phyloP scores from a whole-genome alignment of 2,113 vertebrate species.

The Amphiprion percula region DNA sequence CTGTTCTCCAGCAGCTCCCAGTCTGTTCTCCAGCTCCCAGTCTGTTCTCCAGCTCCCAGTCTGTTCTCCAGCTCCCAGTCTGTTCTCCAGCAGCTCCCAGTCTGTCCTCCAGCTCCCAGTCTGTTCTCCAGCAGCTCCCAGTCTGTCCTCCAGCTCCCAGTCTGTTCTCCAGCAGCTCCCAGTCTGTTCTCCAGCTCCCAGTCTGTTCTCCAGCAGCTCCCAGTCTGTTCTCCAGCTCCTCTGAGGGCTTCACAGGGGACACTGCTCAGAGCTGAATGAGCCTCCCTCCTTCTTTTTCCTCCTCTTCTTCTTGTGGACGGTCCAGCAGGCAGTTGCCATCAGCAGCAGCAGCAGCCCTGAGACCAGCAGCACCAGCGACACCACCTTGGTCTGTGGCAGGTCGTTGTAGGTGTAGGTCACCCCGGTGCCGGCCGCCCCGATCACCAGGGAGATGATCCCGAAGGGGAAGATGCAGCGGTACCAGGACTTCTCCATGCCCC shows the following conservation, averaged over 20 bases:
- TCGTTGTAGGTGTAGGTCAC: slow-evolving; percentile 93
- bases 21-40: no score
- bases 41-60: no score
- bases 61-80: no score
- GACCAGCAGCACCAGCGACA: slow-evolving; percentile 87
- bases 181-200: no score
- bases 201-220: no score
- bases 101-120: slow-evolving; percentile 5
- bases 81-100: no score
- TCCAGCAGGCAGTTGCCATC: slow-evolving; percentile 90
- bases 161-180: no score
- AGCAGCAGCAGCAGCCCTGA: slow-evolving; percentile 87
- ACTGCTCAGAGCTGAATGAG: slow-evolving; percentile 85
- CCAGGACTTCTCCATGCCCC: slow-evolving; percentile 93
- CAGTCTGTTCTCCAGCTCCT: slow-evolving; percentile 45
- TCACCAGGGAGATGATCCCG: slow-evolving; percentile 91
- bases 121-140: no score
- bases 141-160: no score
- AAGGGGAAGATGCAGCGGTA: slow-evolving; percentile 94
- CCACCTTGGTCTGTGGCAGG: slow-evolving; percentile 90
- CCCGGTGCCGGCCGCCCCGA: slow-evolving; percentile 88
- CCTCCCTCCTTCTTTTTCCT: slow-evolving; percentile 85
- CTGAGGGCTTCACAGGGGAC: slow-evolving; percentile 83
- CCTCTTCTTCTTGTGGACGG: slow-evolving; percentile 85
- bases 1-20: no score